Conservation (phyloP, 2,113 vertebrate genomes). For the Sturnus vulgaris region DNA sequence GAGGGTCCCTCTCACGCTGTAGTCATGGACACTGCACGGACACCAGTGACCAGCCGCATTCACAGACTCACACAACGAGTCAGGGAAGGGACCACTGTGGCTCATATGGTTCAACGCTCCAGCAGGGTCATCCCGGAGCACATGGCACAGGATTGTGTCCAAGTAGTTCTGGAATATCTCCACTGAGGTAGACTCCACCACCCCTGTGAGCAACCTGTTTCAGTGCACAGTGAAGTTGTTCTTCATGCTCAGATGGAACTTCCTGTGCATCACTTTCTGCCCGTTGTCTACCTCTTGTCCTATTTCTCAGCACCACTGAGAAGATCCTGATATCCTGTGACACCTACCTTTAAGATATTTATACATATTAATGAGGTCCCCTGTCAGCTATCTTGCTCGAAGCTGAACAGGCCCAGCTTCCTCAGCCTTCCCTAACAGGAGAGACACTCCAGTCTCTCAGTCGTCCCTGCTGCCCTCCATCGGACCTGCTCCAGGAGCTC, state of each 20-base stretch:
- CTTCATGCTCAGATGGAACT: not conserved
- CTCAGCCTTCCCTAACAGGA: not conserved
- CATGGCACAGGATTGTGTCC: not conserved
- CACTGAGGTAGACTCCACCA: not conserved
- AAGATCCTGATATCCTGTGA: not conserved
- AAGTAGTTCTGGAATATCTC: not conserved
- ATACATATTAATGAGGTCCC: not conserved
- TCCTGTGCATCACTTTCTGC: not conserved
- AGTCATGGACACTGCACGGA: fast-evolving
- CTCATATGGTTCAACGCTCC: not conserved
- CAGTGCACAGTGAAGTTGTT: not conserved
- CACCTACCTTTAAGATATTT: not conserved
- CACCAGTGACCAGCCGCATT: no score
- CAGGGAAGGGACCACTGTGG: not conserved
- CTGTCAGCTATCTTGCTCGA: not conserved
- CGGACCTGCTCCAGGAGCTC: fast-evolving
- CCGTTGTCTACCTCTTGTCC: not conserved
- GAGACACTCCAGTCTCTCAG: not conserved
- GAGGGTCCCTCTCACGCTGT: not conserved
- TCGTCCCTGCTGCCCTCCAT: not conserved
- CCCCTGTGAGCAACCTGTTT: not conserved
- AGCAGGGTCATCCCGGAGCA: not conserved
- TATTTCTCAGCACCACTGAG: not conserved
- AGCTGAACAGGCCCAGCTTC: not conserved
- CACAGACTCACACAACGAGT: not conserved